Percentiles rank a stretch among this genome's conserved stretches.
These are phyloP conservation scores for Cinclus cinclus DNA, from an alignment of 2,113 vertebrate genomes.

Conservation along the genomic window DNA sequence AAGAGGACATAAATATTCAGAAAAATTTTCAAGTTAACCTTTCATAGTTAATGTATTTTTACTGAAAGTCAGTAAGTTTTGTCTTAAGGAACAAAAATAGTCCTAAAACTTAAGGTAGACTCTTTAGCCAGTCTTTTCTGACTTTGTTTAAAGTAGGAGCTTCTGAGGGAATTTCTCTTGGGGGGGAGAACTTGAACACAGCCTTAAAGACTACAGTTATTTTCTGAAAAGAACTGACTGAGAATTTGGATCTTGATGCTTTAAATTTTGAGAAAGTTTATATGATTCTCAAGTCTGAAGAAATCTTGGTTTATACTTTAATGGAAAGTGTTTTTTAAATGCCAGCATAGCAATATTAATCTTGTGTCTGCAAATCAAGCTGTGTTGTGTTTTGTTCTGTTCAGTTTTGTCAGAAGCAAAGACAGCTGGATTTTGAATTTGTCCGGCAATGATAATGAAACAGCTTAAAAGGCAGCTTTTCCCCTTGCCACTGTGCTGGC, in stretches of 20 bases:
- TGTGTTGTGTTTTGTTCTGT: conserved; percentile 46
- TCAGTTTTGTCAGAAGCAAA: conserved; percentile 21
- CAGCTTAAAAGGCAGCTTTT: conserved; percentile 10
- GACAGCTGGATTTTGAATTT: conserved; percentile 47
- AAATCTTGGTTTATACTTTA: conserved; percentile 14
- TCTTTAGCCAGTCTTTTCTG: neutral
- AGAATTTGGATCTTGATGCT: neutral
- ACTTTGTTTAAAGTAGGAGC: neutral
- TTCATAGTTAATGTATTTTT: neutral
- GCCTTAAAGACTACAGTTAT: neutral
- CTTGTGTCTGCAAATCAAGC: conserved; percentile 24
- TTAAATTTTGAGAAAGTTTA: conserved; percentile 25
- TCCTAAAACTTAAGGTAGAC: neutral
- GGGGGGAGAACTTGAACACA: neutral
- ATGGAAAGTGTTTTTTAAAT: neutral
- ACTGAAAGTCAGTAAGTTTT: neutral
- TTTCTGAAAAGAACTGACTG: neutral
- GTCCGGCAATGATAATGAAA: conserved; percentile 27
- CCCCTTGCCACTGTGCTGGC: conserved; percentile 51
- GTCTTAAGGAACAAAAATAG: neutral
- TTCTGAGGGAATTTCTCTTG: neutral
- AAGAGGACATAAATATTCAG: neutral
- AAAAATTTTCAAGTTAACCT: neutral
- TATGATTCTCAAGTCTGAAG: neutral
- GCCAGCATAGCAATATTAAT: neutral